Conservation (phyloP, 2,113 vertebrate genomes). For the Petroica traversi region DNA sequence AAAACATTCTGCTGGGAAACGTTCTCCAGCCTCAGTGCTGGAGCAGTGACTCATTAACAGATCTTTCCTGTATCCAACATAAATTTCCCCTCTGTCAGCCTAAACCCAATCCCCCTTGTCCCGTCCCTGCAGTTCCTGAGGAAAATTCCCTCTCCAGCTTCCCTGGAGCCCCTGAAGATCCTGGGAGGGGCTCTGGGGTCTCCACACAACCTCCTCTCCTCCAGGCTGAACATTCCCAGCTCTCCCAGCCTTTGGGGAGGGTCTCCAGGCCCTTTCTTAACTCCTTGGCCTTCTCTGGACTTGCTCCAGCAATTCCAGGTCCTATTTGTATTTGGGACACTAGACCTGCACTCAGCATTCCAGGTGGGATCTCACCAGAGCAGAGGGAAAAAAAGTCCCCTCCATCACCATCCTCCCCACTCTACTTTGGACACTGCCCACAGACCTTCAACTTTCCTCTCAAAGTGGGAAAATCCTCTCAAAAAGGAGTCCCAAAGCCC, state of each 20-base stretch:
- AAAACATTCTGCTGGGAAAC: not conserved
- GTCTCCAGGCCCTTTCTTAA: not conserved
- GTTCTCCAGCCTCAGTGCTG: not conserved
- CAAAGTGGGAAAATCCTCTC: not conserved
- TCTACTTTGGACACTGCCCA: not conserved
- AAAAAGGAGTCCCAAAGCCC: not conserved
- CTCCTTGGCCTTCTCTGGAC: not conserved
- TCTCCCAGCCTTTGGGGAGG: not conserved
- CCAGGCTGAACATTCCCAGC: not conserved
- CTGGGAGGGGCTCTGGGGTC: not conserved
- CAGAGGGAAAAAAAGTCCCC: rapidly evolving
- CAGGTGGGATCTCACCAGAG: not conserved
- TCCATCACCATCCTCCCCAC: not conserved
- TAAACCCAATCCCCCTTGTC: not conserved
- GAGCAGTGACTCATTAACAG: not conserved
- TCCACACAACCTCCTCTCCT: not conserved
- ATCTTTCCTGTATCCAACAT: not conserved
- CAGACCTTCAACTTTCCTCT: not conserved
- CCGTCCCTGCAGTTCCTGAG: not conserved
- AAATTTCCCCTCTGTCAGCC: not conserved
- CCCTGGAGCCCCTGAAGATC: not conserved
- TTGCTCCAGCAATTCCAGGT: not conserved
- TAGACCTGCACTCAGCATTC: not conserved
- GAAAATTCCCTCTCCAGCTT: not conserved
- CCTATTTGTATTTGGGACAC: not conserved